Conservation (phyloP, 1,140 invertebrate genomes). For the Zaprionus lachaisei region DNA sequence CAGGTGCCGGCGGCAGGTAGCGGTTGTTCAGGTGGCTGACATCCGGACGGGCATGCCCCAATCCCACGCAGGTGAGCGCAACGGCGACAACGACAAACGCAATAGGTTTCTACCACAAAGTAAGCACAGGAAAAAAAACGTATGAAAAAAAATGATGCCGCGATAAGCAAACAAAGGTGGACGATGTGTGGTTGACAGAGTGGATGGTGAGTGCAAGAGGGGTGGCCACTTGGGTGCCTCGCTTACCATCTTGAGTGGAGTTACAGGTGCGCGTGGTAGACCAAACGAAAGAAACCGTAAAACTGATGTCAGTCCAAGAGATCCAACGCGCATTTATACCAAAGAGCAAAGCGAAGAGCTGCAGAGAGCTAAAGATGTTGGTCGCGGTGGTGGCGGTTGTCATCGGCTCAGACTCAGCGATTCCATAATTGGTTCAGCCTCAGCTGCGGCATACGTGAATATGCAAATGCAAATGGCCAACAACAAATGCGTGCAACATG, state of each 20-base stretch:
- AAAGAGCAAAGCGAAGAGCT: constrained; percentile 28
- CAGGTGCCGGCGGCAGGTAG: constrained; percentile 55
- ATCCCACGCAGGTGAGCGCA: constrained; percentile 50
- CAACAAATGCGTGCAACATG: constrained; percentile 72
- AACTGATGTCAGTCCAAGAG: constrained; percentile 61
- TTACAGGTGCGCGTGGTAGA: constrained; percentile 60
- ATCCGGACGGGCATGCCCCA: constrained; percentile 48
- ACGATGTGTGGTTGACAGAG: neutral
- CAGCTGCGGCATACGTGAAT: constrained; percentile 24
- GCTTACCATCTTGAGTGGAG: constrained; percentile 72
- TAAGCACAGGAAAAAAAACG: constrained; percentile 16
- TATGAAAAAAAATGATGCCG: neutral
- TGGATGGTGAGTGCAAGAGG: neutral
- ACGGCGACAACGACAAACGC: constrained; percentile 41
- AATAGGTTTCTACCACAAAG: constrained; percentile 52
- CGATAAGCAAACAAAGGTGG: constrained; percentile 9
- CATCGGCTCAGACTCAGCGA: constrained; percentile 12
- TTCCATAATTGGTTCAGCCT: constrained; percentile 50
- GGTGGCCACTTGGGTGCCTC: constrained; percentile 28
- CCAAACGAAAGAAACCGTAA: constrained; percentile 65
- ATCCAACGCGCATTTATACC: constrained; percentile 64
- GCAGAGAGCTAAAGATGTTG: constrained; percentile 27
- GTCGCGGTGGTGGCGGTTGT: constrained; percentile 12
- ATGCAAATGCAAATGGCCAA: constrained; percentile 59
- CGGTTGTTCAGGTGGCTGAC: constrained; percentile 15